Conservation (phyloP, 1,140 invertebrate genomes). For the Hermetia illucens region DNA sequence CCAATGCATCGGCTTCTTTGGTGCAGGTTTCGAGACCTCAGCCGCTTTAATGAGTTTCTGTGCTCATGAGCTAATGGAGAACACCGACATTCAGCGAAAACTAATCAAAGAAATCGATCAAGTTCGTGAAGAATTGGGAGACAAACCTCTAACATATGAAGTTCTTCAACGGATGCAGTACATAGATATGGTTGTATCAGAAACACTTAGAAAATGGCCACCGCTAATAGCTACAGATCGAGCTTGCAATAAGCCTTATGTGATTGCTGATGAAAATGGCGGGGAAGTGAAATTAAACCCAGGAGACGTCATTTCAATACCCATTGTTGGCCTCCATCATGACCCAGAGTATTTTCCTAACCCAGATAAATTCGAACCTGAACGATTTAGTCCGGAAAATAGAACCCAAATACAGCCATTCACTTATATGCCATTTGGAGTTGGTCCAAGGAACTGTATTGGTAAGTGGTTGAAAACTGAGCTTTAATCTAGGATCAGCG, state of each 20-base stretch:
- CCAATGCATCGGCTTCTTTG: slow-evolving; percentile 9
- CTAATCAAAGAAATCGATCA: too few relatives aligned
- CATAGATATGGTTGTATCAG: too few relatives aligned
- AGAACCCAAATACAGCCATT: slow-evolving; percentile 16
- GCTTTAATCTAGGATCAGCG: slow-evolving; percentile 2
- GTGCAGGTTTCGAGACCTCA: slow-evolving; percentile 22
- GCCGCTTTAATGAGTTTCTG: slow-evolving; percentile 27
- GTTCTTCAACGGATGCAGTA: too few relatives aligned
- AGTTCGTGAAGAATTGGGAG: too few relatives aligned
- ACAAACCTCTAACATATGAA: too few relatives aligned
- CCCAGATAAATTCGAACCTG: slow-evolving; percentile 36
- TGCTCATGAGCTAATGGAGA: too few relatives aligned
- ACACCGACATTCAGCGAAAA: too few relatives aligned
- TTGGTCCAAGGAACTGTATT: slow-evolving; percentile 38
- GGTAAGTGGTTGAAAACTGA: slow-evolving; percentile 38
- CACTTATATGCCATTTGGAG: slow-evolving; percentile 32
- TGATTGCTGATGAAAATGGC: slow-evolving; percentile 2
- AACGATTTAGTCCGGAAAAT: slow-evolving; percentile 30
- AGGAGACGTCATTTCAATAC: too few relatives aligned
- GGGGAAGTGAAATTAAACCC: too few relatives aligned
- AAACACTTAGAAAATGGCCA: slow-evolving; percentile 37
- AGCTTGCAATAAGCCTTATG: slow-evolving; percentile 15
- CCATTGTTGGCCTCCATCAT: too few relatives aligned
- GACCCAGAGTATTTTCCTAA: slow-evolving; percentile 30
- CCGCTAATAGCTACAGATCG: slow-evolving; percentile 28